These are phyloP conservation scores for Garra rufa DNA, from an alignment of 2,113 vertebrate genomes.

Conservation along the genomic window DNA sequence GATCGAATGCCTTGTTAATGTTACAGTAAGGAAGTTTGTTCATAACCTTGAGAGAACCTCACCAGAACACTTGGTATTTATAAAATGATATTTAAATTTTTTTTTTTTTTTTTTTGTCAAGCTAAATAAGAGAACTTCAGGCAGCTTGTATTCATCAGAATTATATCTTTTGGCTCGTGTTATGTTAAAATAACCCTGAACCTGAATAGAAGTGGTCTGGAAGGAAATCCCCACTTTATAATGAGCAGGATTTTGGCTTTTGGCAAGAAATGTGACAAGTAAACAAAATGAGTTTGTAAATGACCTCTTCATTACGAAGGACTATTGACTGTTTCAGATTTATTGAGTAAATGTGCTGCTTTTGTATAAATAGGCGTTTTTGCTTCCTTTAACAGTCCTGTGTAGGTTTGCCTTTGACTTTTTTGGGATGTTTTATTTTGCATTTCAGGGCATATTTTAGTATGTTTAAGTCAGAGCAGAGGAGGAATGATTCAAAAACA, in stretches of 20 bases:
- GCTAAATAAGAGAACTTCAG: background rate
- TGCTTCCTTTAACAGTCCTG: too few species aligned
- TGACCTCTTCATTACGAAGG: background rate
- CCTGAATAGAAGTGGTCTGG: background rate
- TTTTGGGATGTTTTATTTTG: background rate
- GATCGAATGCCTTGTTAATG: too few species aligned
- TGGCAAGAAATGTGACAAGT: constrained; percentile 11
- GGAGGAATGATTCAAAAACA: too few species aligned
- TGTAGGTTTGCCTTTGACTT: background rate
- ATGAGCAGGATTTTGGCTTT: background rate
- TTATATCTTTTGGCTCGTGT: constrained; percentile 19
- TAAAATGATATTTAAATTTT: too few species aligned
- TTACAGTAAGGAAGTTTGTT: too few species aligned
- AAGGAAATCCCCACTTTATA: constrained; percentile 13
- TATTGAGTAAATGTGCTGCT: background rate
- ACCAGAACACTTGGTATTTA: too few species aligned
- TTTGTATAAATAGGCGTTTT: too few species aligned
- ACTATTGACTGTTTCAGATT: background rate
- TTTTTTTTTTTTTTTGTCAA: background rate
- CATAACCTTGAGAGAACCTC: too few species aligned
- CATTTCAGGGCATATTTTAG: too few species aligned
- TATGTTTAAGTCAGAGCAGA: too few species aligned
- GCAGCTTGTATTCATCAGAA: background rate
- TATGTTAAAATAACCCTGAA: constrained; percentile 7
- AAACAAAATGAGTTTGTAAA: constrained; percentile 20